Percentiles rank a stretch among this genome's conserved stretches.
Evolutionary conservation across 35 echinoderm and acorn worm species (phyloP).

Genomic region (Strongylocentrotus purpuratus): DNA sequence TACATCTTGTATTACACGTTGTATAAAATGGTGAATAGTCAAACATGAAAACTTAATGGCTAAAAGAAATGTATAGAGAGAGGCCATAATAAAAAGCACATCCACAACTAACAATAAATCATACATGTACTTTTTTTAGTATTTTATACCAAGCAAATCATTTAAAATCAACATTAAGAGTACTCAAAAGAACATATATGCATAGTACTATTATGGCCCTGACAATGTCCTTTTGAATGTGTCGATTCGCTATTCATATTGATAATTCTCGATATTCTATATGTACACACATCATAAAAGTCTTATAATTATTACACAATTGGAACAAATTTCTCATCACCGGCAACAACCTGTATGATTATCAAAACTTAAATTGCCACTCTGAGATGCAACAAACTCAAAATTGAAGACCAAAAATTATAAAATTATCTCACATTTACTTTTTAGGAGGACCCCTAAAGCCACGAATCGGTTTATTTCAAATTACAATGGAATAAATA

Average conservation of each 20-base stretch:
- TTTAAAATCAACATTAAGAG: neutral
- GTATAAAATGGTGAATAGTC: neutral
- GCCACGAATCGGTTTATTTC: too few species aligned
- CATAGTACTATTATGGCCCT: neutral
- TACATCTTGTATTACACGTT: neutral
- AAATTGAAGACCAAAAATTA: too few species aligned
- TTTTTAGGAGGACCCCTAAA: too few species aligned
- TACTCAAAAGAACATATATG: neutral
- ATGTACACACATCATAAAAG: neutral
- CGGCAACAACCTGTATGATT: too few species aligned
- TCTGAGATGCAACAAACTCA: too few species aligned
- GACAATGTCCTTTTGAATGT: neutral
- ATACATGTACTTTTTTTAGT: neutral
- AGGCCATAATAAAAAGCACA: neutral
- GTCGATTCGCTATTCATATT: neutral
- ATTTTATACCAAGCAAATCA: neutral
- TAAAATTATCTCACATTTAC: too few species aligned
- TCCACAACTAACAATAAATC: neutral
- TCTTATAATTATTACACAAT: neutral
- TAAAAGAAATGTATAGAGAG: neutral
- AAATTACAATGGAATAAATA: too few species aligned
- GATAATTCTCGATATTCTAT: neutral
- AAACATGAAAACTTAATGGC: neutral
- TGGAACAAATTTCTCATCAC: neutral
- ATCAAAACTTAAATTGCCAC: too few species aligned